phyloP scores from a whole-genome alignment of 2,888 invertebrate genomes.

The Torymus aiolomorphi region DNA sequence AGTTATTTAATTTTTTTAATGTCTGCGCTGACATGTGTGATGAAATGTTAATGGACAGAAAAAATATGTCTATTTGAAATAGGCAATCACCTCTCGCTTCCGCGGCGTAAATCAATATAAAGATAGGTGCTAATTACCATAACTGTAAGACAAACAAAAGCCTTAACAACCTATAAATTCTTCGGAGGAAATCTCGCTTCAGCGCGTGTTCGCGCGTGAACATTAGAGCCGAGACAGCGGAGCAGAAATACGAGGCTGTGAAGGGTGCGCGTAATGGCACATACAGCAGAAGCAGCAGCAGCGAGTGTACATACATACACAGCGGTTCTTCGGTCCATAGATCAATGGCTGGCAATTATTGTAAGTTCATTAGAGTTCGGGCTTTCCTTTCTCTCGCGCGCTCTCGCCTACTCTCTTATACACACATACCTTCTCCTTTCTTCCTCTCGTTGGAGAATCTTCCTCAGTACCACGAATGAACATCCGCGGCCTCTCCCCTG shows the following conservation, averaged over 20 bases:
- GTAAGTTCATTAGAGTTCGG: constrained; percentile 74
- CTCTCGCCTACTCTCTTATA: no score
- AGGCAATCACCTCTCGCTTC: no score
- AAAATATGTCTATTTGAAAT: no score
- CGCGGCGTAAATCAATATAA: neutral
- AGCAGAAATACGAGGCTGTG: constrained; percentile 57
- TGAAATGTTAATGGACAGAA: no score
- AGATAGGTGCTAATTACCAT: neutral
- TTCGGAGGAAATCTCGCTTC: constrained; percentile 31
- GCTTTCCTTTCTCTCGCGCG: constrained; percentile 20
- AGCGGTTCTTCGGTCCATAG: constrained; percentile 72
- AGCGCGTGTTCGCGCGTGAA: constrained; percentile 59
- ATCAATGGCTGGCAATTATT: constrained; percentile 76
- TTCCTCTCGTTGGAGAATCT: constrained; percentile 49
- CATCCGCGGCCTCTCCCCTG: constrained; percentile 46
- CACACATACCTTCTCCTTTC: constrained; percentile 6
- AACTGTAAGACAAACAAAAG: constrained; percentile 21
- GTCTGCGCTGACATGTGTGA: no score
- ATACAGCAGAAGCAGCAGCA: no score
- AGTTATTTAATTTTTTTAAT: no score
- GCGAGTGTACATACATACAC: neutral
- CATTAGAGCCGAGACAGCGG: constrained; percentile 65
- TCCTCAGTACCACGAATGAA: constrained; percentile 26
- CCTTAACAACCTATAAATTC: constrained; percentile 31
- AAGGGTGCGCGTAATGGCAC: constrained; percentile 64